Base-by-base conservation (phyloP, 2,888 invertebrate species). In the Agrochola litura region DNA sequence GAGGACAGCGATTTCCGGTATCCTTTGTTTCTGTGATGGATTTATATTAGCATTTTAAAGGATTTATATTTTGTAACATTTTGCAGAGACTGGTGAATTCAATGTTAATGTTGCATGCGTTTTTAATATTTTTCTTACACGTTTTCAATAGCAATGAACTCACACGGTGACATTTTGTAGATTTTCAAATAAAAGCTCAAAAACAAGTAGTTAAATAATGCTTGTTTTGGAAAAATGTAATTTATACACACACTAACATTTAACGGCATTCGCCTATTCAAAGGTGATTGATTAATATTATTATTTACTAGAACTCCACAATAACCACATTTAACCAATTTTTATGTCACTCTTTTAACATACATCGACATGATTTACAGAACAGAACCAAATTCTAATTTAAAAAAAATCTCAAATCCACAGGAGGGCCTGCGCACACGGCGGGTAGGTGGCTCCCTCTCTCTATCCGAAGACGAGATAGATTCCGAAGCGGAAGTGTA, bases 391-490 rank as follows among this genome's bases (percentile, higher is more conserved):
- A 25, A 58, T n/a, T 43, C 3, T 14, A 9, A 64, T 41, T 5
- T 16, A 56, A n/a, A 25, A 10, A 58, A 25, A 25, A n/a, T 16
- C 0, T 58, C 0, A 22, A 56, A 54, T 64, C 74, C 75, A 6
- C 96, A 97, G 94, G 97, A 97, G 86, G 97, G 97, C 16, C 95
- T 97, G 61, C 97, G 97, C 81, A 93, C 97, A 12, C 96, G 98
- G 41, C 97, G 98, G 89, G 97, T 98, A 30, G 98, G 98, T 22
- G 98, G 98, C 65, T 98, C 98, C 3, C 96, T 98, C 22, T 98
- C 98, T 8, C 95, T 98, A 0, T 98, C 98, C 0, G 98, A 98
- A 91, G 98, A 98, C 89, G 98, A 98, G 93, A 96, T 98, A 81
- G 98, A 98, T 92, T 98, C 98, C 0, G 98, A 98, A 74, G 92